Percentiles rank a stretch among this genome's conserved stretches.
Evolutionary conservation across 1,140 invertebrate genomes (phyloP).

Genomic region (Gonatopus flavifemur): DNA sequence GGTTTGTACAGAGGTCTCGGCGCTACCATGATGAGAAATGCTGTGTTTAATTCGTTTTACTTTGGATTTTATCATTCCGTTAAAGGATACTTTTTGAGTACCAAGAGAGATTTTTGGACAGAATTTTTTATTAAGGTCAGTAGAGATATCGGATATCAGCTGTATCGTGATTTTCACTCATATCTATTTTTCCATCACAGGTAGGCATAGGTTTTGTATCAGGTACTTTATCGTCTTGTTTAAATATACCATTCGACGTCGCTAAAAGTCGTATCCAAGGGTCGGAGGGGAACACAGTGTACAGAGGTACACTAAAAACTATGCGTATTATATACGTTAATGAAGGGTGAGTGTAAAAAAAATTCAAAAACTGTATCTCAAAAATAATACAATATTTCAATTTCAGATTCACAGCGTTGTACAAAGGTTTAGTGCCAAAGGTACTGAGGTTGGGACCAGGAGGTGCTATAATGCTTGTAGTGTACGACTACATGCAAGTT

Average conservation of each 20-base stretch:
- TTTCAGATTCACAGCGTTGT: conserved; percentile 77
- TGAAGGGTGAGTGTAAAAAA: conserved; percentile 72
- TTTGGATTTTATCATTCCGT: conserved; percentile 94
- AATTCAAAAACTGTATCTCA: conserved; percentile 1
- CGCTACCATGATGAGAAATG: conserved; percentile 84
- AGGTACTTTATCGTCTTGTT: conserved; percentile 78
- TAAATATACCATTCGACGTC: conserved; percentile 95
- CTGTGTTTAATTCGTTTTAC: conserved; percentile 89
- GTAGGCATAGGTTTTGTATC: conserved; percentile 82
- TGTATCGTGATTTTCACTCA: not conserved
- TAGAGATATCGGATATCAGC: not conserved
- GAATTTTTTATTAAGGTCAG: conserved; percentile 50
- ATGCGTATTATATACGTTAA: conserved; percentile 77
- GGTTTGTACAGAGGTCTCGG: conserved; percentile 88
- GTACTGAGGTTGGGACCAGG: conserved; percentile 87
- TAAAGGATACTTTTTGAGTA: conserved; percentile 72
- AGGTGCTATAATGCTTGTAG: conserved; percentile 86
- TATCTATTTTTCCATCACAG: conserved; percentile 51
- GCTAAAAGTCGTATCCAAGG: conserved; percentile 94
- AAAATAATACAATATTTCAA: conserved; percentile 61
- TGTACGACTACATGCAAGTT: conserved; percentile 79
- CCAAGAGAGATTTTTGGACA: conserved; percentile 61
- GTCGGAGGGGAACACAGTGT: conserved; percentile 80
- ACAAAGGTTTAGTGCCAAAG: conserved; percentile 90
- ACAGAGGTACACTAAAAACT: conserved; percentile 74